Percentiles rank a stretch among this genome's conserved stretches.
These are phyloP conservation scores for Urocyon cinereoargenteus DNA, from an alignment of 2,797 vertebrate species.

Conservation along the genomic window DNA sequence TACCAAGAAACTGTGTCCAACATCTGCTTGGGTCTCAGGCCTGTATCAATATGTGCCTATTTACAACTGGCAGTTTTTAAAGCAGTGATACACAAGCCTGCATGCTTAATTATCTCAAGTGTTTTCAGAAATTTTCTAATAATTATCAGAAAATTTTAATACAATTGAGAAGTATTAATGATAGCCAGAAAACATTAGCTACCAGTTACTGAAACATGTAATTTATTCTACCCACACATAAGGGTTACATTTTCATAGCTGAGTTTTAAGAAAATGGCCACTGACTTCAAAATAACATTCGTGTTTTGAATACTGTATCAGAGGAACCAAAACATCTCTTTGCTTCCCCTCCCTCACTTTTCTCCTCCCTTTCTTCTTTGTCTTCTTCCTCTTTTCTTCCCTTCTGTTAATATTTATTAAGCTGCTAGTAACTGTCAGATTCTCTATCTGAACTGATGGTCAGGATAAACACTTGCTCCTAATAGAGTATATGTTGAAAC, in stretches of 20 bases:
- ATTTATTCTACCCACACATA: constrained; percentile 60
- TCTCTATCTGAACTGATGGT: background rate
- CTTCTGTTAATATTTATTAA: background rate
- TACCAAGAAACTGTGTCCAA: background rate
- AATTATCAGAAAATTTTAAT: constrained; percentile 59
- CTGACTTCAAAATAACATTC: constrained; percentile 42
- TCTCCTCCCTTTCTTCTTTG: background rate
- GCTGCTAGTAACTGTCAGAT: background rate
- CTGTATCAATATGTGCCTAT: background rate
- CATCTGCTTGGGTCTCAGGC: background rate
- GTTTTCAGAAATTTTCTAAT: constrained; percentile 69
- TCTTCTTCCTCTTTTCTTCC: background rate
- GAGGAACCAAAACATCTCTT: background rate
- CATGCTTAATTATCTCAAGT: constrained; percentile 66
- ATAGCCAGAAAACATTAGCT: constrained; percentile 57
- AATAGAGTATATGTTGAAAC: background rate
- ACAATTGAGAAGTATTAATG: constrained; percentile 69
- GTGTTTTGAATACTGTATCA: background rate
- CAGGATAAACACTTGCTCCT: background rate
- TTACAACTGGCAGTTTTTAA: constrained; percentile 37
- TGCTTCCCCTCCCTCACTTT: background rate
- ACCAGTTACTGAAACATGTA: constrained; percentile 52
- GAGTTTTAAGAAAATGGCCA: constrained; percentile 55
- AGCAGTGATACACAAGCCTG: constrained; percentile 22
- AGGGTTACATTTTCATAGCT: constrained; percentile 12